Evolutionary conservation across 2,888 invertebrate genomes (phyloP).

Genomic region (Drosophila putrida): DNA sequence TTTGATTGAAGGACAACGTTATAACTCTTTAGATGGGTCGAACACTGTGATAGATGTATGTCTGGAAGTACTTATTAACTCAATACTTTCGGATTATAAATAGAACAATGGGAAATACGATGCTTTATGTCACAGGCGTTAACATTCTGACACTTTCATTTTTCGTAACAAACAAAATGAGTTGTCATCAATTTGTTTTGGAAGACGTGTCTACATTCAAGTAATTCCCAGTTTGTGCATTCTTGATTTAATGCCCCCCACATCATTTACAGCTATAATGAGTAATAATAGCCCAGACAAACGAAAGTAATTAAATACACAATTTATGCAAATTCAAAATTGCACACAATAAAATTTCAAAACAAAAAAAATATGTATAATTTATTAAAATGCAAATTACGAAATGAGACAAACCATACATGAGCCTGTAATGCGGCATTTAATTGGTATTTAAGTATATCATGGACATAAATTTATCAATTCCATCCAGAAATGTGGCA

Average conservation of each 20-base stretch:
- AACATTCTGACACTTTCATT: background rate
- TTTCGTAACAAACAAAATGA: background rate
- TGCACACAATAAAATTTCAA: background rate
- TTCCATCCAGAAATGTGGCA: slow-evolving; percentile 23
- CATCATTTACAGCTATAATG: slow-evolving; percentile 16
- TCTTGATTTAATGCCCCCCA: slow-evolving; percentile 11
- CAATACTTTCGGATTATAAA: slow-evolving; percentile 13
- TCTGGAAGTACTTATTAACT: slow-evolving; percentile 21
- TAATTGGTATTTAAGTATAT: slow-evolving; percentile 17
- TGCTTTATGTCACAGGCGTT: background rate
- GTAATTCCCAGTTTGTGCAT: slow-evolving; percentile 10
- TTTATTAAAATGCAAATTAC: slow-evolving; percentile 9
- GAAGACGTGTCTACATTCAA: slow-evolving; percentile 7
- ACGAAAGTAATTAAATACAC: slow-evolving; percentile 36
- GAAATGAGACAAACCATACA: slow-evolving; percentile 3
- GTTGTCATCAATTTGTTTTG: slow-evolving; percentile 7
- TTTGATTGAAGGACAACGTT: slow-evolving; percentile 19
- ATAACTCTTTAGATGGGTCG: slow-evolving; percentile 17
- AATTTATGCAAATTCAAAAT: slow-evolving; percentile 35
- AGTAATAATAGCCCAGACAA: slow-evolving; percentile 8
- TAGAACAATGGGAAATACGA: slow-evolving; percentile 4
- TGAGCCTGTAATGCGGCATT: slow-evolving; percentile 12
- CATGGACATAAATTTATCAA: slow-evolving; percentile 16
- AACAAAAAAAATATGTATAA: slow-evolving; percentile 5
- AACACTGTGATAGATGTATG: background rate